Evolutionary conservation across 2,888 invertebrate species (phyloP).

Genomic region (Prostheceraeus crozeri): DNA sequence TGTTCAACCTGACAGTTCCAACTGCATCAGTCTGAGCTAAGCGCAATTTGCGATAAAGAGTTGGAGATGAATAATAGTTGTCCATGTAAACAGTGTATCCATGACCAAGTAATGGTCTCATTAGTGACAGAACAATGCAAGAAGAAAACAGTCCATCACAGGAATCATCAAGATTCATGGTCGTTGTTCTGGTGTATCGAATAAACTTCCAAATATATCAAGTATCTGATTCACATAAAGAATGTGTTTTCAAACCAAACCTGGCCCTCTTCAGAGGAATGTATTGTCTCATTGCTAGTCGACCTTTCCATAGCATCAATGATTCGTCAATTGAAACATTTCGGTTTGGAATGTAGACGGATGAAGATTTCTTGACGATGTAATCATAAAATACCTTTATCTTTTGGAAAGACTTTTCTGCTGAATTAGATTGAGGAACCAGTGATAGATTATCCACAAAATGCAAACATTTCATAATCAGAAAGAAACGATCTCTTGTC

Average conservation of each 20-base stretch:
- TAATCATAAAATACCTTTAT: constrained; percentile 12
- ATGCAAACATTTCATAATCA: constrained; percentile 3
- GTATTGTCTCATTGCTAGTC: constrained; percentile 14
- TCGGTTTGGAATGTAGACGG: constrained; percentile 16
- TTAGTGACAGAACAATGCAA: constrained; percentile 7
- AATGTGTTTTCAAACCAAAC: constrained; percentile 1
- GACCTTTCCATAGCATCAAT: constrained; percentile 19
- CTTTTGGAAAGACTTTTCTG: constrained; percentile 7
- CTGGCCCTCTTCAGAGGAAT: constrained; percentile 22
- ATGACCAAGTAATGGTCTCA: neutral
- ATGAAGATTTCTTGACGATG: neutral
- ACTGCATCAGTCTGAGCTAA: neutral
- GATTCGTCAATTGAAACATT: constrained; percentile 15
- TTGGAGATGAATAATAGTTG: neutral
- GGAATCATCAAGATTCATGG: constrained; percentile 14
- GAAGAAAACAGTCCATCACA: neutral
- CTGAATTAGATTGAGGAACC: constrained; percentile 2
- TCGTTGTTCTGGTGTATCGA: neutral
- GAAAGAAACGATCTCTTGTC: neutral
- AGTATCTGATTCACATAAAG: constrained; percentile 9
- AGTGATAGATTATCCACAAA: neutral
- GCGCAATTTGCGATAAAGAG: constrained; percentile 6
- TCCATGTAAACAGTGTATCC: neutral
- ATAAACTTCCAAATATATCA: constrained; percentile 8
- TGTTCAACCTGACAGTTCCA: constrained; percentile 6